Percentiles rank a stretch among this genome's conserved stretches.
phyloP scores from a whole-genome alignment of 2,797 vertebrate species.

The Trachops cirrhosus region DNA sequence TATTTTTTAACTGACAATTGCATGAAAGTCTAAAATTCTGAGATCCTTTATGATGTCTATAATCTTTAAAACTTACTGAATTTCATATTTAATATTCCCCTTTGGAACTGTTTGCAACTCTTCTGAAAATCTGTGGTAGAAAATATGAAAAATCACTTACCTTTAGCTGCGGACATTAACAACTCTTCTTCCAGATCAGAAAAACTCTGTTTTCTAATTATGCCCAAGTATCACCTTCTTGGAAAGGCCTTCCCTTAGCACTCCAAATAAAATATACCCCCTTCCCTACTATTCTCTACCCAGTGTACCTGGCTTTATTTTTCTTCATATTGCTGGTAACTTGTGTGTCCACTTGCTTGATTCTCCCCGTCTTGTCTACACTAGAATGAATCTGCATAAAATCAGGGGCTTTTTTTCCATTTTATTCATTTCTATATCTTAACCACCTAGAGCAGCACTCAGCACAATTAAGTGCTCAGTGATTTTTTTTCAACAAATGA shows the following conservation, averaged over 20 bases:
- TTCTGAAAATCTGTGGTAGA: neutral
- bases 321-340: neutral
- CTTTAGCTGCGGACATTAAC: neutral
- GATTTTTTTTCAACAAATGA: neutral
- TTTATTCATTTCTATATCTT: neutral
- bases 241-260: neutral
- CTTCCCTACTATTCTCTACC: neutral
- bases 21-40: neutral
- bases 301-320: neutral
- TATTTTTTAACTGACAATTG: neutral
- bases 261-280: neutral
- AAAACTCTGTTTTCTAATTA: neutral
- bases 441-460: neutral
- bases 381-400: neutral
- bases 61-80: neutral
- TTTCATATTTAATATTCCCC: neutral
- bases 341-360: neutral
- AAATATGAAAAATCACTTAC: neutral
- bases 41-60: neutral
- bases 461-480: neutral
- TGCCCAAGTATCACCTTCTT: neutral
- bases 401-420: neutral
- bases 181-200: neutral
- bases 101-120: neutral
- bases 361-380: rapidly evolving